Base-by-base conservation (phyloP, 2,888 invertebrate genomes). In the Lumbricus terrestris region DNA sequence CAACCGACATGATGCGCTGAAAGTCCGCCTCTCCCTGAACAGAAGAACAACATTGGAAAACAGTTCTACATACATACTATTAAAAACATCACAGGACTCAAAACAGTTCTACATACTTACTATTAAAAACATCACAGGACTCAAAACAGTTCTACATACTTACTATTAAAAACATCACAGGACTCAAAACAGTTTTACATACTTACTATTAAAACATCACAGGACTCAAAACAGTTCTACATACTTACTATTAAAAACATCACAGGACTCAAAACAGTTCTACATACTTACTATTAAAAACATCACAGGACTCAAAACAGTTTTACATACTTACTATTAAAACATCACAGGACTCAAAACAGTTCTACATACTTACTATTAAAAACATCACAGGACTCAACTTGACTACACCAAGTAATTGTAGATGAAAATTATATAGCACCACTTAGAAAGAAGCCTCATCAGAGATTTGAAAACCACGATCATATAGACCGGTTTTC, bases 1-100 rank as follows among this genome's bases (percentile, higher is more conserved):
- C 98, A 92, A 98, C 97, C 91, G 97, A 97, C 94, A 98, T 96
- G 93, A 99, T 99, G 94, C 99, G 97, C 95, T 98, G 98, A 97
- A 99, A 98, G 96, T 99, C 99, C 94, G 98, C 97, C 94, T 99
- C 99, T 93, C 99, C 99, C 96, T 98, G 92, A 40, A 40, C 33
- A 33, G 29, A 11, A 33, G 29, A 11, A 37, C 11, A 88, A 8
- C 47, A 88, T 33, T 38, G 35, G 16, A 38, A 40, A 40, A 38
- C 40, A 69, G n/a, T 8, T 23, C 20, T 47, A 23, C n/a, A n/a
- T n/a, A n/a, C n/a, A n/a, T n/a, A 15, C 69, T 69, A n/a, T 69
- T n/a, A 69, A 69, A n/a, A 69, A 69, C 16, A n/a, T 20, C 6
- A 47, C 23, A 20, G 23, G 2, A 42, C 11, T 42, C 11, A 6